A percentile compares a stretch with the other conserved stretches of the same genome.
Conservation (phyloP, 2,888 invertebrate species). For the Incurvaria masculella region DNA sequence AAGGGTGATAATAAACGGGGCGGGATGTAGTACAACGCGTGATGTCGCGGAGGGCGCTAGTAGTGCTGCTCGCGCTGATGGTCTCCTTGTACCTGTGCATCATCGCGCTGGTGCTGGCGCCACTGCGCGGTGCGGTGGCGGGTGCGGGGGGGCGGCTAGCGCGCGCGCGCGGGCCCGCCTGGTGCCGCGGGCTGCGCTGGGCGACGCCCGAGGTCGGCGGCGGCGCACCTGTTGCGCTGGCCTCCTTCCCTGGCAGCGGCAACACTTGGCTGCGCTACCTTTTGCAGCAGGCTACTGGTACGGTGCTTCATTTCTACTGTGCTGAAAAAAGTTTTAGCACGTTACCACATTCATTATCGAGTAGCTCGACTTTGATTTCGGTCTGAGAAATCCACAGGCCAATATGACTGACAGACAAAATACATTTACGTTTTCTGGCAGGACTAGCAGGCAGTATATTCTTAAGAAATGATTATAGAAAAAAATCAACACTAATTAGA, state of each 20-base stretch:
- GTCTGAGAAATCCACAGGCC: too few relatives aligned
- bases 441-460: too few relatives aligned
- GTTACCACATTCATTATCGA: not conserved
- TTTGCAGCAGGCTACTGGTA: constrained; percentile 74
- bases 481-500: too few relatives aligned
- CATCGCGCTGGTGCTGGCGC: constrained; percentile 40
- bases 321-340: not conserved
- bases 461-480: too few relatives aligned
- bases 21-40: too few relatives aligned
- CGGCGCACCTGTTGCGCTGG: constrained; percentile 62
- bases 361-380: not conserved
- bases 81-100: constrained; percentile 40
- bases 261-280: constrained; percentile 82
- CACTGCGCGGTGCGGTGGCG: constrained; percentile 29
- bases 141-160: constrained; percentile 30
- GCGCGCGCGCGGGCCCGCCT: constrained; percentile 33
- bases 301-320: constrained; percentile 4
- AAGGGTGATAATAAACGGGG: too few relatives aligned
- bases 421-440: too few relatives aligned
- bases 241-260: constrained; percentile 80
- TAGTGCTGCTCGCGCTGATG: constrained; percentile 33
- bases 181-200: constrained; percentile 54
- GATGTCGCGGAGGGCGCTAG: constrained; percentile 40
- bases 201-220: constrained; percentile 18
- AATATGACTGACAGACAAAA: too few relatives aligned